These are phyloP conservation scores for Falco columbarius DNA, from an alignment of 2,797 vertebrate species.

Conservation along the genomic window DNA sequence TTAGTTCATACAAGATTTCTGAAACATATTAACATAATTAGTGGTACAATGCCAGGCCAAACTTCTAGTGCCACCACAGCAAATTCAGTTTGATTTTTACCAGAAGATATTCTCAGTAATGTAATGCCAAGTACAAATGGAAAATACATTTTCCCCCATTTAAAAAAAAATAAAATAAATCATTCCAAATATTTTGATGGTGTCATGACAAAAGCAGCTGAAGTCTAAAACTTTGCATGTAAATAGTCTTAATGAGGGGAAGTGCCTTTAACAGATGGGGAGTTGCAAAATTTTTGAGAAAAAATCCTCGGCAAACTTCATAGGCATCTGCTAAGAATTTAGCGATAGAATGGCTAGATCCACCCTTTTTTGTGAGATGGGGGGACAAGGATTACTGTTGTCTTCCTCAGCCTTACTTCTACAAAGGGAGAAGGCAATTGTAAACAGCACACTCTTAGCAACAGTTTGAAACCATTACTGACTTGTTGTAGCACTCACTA, in stretches of 20 bases:
- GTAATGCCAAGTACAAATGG: slow-evolving; percentile 31
- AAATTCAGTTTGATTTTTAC: slow-evolving; percentile 37
- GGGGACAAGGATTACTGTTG: background rate
- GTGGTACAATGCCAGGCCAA: background rate
- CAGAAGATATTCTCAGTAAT: slow-evolving; percentile 14
- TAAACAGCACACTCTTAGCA: background rate
- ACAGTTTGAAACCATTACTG: background rate
- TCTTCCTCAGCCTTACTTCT: background rate
- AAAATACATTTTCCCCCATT: slow-evolving; percentile 43
- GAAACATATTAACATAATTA: slow-evolving; percentile 43
- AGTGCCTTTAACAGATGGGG: slow-evolving; percentile 36
- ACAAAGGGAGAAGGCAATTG: background rate
- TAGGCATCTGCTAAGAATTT: slow-evolving; percentile 13
- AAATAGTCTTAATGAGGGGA: slow-evolving; percentile 48
- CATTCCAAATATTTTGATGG: slow-evolving; percentile 48
- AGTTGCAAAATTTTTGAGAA: slow-evolving; percentile 15
- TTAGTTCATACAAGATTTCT: slow-evolving; percentile 5
- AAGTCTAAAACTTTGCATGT: slow-evolving; percentile 32
- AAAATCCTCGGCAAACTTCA: background rate
- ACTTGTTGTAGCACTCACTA: background rate
- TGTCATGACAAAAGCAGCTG: slow-evolving; percentile 61
- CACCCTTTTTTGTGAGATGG: background rate
- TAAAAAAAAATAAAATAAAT: background rate
- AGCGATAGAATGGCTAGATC: background rate
- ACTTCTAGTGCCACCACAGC: slow-evolving; percentile 1